Base-by-base conservation (phyloP, 2,888 invertebrate genomes). In the Elysia crispata region DNA sequence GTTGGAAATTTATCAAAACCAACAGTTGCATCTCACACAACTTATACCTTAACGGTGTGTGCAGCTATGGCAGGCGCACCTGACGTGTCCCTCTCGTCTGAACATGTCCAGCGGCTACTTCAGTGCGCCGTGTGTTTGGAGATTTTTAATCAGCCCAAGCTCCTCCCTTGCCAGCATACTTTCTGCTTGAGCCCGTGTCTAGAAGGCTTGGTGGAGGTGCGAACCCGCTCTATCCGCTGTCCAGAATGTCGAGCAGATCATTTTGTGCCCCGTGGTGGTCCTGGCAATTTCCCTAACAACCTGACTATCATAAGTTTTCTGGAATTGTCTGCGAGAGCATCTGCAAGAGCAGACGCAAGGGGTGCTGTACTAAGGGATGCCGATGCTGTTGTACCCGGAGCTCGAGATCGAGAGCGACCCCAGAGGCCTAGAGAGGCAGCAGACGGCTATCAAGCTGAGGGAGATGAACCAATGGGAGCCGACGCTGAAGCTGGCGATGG, bases 181-280 rank as follows among this genome's bases (percentile, higher is more conserved):
- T 99, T 97, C 93, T 99, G 99, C 92, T 97, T 97, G 96, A 97
- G 98, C 91, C 98, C 99, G 77, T 99, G 99, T 93, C 96, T 99
- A 95, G 89, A 89, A 76, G 89, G 98, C 85, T 94, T 98, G 75
- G 97, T 98, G 91, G 97, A 81, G 72, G 69, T 70, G n/a, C 66
- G 80, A n/a, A 83, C 83, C 5, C 82, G 87, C 15, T 84, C 97
- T 95, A 96, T 98, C 83, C 97, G 97, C 73, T 98, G 98, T 94
- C 98, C 98, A 91, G 98, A 98, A 95, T 98, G 98, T 92, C 95
- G 98, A 83, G 97, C 97, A 81, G 98, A 98, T 93, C 98, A 98
- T 93, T 95, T 97, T 87, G 97, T 98, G 90, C 98, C 98, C 67
- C 97, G 97, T 97, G 93, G 85, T 23, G 98, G 98, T 66, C 96